These are phyloP conservation scores for Hucho hucho DNA, from an alignment of 2,113 vertebrate species.

Conservation along the genomic window DNA sequence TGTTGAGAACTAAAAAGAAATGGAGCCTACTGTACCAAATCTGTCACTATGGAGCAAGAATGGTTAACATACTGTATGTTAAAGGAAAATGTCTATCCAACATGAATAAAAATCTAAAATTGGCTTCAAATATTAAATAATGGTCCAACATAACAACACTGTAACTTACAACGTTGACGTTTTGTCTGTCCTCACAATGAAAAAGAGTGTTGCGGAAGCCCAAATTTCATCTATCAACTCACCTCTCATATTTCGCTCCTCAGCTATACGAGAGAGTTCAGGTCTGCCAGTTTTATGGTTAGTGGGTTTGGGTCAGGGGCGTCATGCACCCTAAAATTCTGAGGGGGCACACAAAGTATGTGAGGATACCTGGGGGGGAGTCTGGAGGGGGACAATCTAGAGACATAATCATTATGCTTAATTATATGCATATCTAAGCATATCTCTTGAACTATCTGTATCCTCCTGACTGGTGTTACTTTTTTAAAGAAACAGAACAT, in stretches of 20 bases:
- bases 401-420: too few relatives aligned
- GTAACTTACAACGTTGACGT: too few relatives aligned
- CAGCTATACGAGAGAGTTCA: constrained; percentile 34
- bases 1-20: constrained; percentile 30
- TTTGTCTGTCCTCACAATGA: too few relatives aligned
- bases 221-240: not conserved
- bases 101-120: constrained; percentile 19
- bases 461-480: too few relatives aligned
- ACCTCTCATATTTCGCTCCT: constrained; percentile 19
- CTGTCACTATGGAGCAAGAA: constrained; percentile 40
- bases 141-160: not conserved
- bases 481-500: too few relatives aligned
- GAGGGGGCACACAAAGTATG: too few relatives aligned
- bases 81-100: constrained; percentile 21
- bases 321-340: too few relatives aligned
- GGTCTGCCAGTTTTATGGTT: constrained; percentile 30
- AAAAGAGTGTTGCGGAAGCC: too few relatives aligned
- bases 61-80: constrained; percentile 46
- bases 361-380: too few relatives aligned
- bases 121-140: not conserved
- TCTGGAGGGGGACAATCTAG: too few relatives aligned
- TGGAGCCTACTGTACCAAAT: constrained; percentile 29
- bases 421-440: too few relatives aligned
- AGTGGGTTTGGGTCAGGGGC: constrained; percentile 24
- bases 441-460: too few relatives aligned